These are phyloP conservation scores for Drosophila baimaii DNA, from an alignment of 1,140 invertebrate species.

Conservation along the genomic window DNA sequence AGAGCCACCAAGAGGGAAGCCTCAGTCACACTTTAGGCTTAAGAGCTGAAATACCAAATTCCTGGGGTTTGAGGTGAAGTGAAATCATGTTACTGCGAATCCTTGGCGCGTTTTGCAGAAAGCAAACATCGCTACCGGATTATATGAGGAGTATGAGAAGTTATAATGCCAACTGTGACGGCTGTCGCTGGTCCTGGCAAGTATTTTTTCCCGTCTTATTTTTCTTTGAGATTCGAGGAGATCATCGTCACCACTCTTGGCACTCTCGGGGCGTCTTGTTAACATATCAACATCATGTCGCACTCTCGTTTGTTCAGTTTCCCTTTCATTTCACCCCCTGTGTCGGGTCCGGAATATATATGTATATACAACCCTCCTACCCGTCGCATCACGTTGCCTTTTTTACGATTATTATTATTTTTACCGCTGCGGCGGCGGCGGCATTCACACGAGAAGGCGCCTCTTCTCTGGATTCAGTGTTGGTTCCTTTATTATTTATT, in stretches of 20 bases:
- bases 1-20: slow-evolving; percentile 1
- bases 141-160: slow-evolving; percentile 42
- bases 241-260: slow-evolving; percentile 70
- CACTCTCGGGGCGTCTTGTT: slow-evolving; percentile 78
- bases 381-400: slow-evolving; percentile 43
- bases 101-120: slow-evolving; percentile 66
- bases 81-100: slow-evolving; percentile 52
- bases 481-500: slow-evolving; percentile 20
- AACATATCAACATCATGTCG: slow-evolving; percentile 83
- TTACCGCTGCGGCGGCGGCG: slow-evolving; percentile 72
- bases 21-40: slow-evolving; percentile 43
- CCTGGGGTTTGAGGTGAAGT: neutral
- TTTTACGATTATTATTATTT: slow-evolving; percentile 81
- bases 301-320: slow-evolving; percentile 64
- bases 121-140: slow-evolving; percentile 81
- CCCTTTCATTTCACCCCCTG: slow-evolving; percentile 30
- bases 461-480: slow-evolving; percentile 29
- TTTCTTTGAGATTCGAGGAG: slow-evolving; percentile 29
- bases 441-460: slow-evolving; percentile 67
- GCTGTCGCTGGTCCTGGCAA: slow-evolving; percentile 26
- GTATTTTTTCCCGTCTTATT: slow-evolving; percentile 2
- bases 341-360: slow-evolving; percentile 6
- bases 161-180: slow-evolving; percentile 76
- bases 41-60: slow-evolving; percentile 5
- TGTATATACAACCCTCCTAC: slow-evolving; percentile 11